These are phyloP conservation scores for Hirtodrosophila duncani DNA, from an alignment of 2,888 invertebrate species.

Conservation along the genomic window DNA sequence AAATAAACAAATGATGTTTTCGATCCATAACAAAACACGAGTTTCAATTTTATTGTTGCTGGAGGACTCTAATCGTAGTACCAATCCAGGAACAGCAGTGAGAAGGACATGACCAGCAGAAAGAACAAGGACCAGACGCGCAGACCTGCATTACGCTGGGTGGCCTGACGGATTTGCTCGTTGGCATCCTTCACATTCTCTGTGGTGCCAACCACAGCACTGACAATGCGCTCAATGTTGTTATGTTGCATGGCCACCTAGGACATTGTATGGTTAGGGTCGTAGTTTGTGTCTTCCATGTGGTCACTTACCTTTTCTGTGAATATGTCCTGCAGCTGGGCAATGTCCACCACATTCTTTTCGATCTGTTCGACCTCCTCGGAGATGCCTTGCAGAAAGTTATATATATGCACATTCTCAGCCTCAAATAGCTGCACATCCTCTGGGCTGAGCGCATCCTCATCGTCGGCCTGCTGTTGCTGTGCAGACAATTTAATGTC, in stretches of 20 bases:
- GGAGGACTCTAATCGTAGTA: slow-evolving; percentile 87
- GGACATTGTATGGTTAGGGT: background rate
- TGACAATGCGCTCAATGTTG: slow-evolving; percentile 93
- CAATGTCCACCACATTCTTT: slow-evolving; percentile 95
- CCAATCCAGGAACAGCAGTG: slow-evolving; percentile 98
- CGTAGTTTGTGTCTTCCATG: background rate
- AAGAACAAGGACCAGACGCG: slow-evolving; percentile 97
- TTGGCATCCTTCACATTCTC: slow-evolving; percentile 98
- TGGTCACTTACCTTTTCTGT: slow-evolving; percentile 89
- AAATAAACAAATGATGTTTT: slow-evolving; percentile 51
- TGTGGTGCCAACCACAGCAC: slow-evolving; percentile 92
- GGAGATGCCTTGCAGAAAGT: slow-evolving; percentile 91
- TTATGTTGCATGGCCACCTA: slow-evolving; percentile 93
- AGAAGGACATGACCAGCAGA: slow-evolving; percentile 95
- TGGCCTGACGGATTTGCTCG: slow-evolving; percentile 97
- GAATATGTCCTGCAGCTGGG: slow-evolving; percentile 96
- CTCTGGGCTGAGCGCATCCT: slow-evolving; percentile 85
- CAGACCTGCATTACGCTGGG: slow-evolving; percentile 96
- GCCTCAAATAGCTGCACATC: slow-evolving; percentile 95
- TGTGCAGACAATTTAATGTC: slow-evolving; percentile 74
- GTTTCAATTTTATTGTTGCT: background rate
- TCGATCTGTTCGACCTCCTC: slow-evolving; percentile 95
- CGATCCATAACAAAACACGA: slow-evolving; percentile 33
- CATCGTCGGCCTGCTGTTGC: slow-evolving; percentile 67
- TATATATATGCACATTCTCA: slow-evolving; percentile 92